phyloP scores from a whole-genome alignment of 2,888 invertebrate genomes.

The Fragum whitleyi region DNA sequence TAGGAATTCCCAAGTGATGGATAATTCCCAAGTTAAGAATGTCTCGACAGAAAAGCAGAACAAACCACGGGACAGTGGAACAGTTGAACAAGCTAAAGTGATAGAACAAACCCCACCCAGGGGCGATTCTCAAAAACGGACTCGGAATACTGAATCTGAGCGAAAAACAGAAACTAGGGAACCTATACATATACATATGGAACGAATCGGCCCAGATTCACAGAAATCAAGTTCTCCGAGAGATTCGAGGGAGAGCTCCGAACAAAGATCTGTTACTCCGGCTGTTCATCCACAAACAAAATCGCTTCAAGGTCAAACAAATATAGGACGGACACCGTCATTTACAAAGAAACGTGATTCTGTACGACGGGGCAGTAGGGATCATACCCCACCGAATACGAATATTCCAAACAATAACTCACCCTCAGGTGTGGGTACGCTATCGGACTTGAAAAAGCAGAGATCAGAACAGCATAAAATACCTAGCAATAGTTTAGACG shows the following conservation, averaged over 20 bases:
- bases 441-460: slow-evolving; percentile 97
- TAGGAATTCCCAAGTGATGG: slow-evolving; percentile 1
- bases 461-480: slow-evolving; percentile 85
- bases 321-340: slow-evolving; percentile 46
- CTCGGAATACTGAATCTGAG: slow-evolving; percentile 39
- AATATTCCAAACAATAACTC: slow-evolving; percentile 20
- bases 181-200: slow-evolving; percentile 56
- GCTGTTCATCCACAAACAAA: slow-evolving; percentile 27
- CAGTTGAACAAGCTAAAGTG: slow-evolving; percentile 27
- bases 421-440: slow-evolving; percentile 89
- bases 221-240: slow-evolving; percentile 7
- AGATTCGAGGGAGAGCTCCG: not conserved
- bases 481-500: slow-evolving; percentile 68
- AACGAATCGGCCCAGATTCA: slow-evolving; percentile 21
- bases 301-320: slow-evolving; percentile 18
- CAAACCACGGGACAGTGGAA: slow-evolving; percentile 27
- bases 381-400: slow-evolving; percentile 22
- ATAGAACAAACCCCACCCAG: slow-evolving; percentile 3
- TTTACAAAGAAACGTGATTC: slow-evolving; percentile 64
- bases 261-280: slow-evolving; percentile 16
- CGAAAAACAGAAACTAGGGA: slow-evolving; percentile 40
- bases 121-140: slow-evolving; percentile 40
- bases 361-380: slow-evolving; percentile 36
- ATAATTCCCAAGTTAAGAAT: not conserved
- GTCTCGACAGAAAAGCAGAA: slow-evolving; percentile 9